Evolutionary conservation across 1,140 invertebrate genomes (phyloP), one percentile per base, ranked within the genome.

Genomic region (Lycorma delicatula): DNA sequence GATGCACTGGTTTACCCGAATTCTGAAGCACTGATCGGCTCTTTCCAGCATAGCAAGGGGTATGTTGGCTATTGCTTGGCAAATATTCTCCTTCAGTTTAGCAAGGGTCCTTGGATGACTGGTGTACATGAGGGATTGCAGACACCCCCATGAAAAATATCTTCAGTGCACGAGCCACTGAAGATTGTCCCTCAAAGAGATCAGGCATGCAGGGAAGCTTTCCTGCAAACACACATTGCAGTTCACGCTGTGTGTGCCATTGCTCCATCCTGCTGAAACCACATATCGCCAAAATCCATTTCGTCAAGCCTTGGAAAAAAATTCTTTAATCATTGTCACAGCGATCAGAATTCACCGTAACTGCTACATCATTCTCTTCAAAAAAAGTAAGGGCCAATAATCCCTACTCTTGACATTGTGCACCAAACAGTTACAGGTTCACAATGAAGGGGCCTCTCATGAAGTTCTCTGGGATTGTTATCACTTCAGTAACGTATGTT

Each of bases 311-410:
- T 16, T 56, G 58, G 47, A 22, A 31, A 60, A 53, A 46, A 59
- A 59, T 20, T 54, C 25, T 50, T 28, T 12, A 31, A 51, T 59
- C 50, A 54, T 59, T 20, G 12, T 26, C 57, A 59, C 54, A 60
- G 12, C 41, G 58, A 13, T 55, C 58, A 56, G 27, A 60, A 60
- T 22, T 56, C 18, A 60, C 50, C n/a, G 53, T 47, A 60, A 60
- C 26, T 26, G 28, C 26, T n/a, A 11, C n/a, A 36, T 60, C 25
- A 34, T 47, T 59, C 49, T 52, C 34, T 11, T 56, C n/a, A 60
- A 57, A 60, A 44, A 52, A 52, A 60, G 13, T n/a, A n/a, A n/a
- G 34, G 54, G 29, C 20, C 44, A 60, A 49, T 56, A 49, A 28
- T 44, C 11, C 23, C 38, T 44, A n/a, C n/a, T n/a, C n/a, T n/a